These are phyloP conservation scores for Petrolisthes cinctipes DNA, from an alignment of 2,888 invertebrate species.

Conservation along the genomic window DNA sequence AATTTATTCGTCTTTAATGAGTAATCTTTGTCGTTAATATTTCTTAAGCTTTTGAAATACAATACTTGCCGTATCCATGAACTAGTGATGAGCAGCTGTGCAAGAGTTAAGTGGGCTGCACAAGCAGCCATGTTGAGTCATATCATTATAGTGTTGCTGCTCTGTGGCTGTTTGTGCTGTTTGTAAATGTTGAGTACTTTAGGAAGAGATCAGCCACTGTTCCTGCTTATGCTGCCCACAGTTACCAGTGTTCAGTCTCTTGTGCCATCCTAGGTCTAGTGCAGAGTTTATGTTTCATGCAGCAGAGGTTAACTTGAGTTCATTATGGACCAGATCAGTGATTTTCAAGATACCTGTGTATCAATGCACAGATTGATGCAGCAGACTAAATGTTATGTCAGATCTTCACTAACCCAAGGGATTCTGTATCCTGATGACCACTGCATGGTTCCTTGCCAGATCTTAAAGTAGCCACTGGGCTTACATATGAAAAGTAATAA, in stretches of 20 bases:
- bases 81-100: slow-evolving; percentile 47
- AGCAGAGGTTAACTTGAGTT: slow-evolving; percentile 37
- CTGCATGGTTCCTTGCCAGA: not conserved
- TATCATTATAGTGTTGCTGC: slow-evolving; percentile 56
- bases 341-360: not conserved
- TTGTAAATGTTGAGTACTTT: slow-evolving; percentile 54
- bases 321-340: slow-evolving; percentile 31
- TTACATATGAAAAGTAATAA: not conserved
- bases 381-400: not conserved
- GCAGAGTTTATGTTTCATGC: slow-evolving; percentile 37
- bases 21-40: slow-evolving; percentile 60
- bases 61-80: slow-evolving; percentile 61
- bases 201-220: slow-evolving; percentile 37
- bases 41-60: slow-evolving; percentile 62
- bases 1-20: slow-evolving; percentile 58
- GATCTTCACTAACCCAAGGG: not conserved
- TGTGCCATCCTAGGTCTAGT: slow-evolving; percentile 50
- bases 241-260: slow-evolving; percentile 43
- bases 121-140: slow-evolving; percentile 45
- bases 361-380: not conserved
- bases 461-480: not conserved
- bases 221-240: slow-evolving; percentile 47
- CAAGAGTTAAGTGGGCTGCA: slow-evolving; percentile 37
- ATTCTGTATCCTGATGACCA: not conserved
- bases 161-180: slow-evolving; percentile 58